A percentile compares a stretch with the other conserved stretches of the same genome.
phyloP scores from a whole-genome alignment of 1,140 invertebrate genomes.

The Drosophila sp. region DNA sequence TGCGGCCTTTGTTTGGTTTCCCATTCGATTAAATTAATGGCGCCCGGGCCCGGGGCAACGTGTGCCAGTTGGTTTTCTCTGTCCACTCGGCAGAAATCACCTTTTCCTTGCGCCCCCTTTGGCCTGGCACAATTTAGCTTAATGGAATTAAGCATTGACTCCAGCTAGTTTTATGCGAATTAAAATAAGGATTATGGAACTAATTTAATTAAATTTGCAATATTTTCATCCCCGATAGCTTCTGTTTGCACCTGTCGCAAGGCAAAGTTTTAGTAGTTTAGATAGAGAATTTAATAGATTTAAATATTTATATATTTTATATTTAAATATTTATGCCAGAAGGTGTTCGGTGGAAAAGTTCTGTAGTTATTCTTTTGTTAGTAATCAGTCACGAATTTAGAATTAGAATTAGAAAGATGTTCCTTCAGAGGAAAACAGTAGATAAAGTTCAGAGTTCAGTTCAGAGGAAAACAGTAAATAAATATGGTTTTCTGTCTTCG shows the following conservation, averaged over 20 bases:
- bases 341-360: too few relatives aligned
- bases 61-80: conserved; percentile 18
- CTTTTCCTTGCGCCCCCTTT: neutral
- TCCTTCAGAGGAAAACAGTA: too few relatives aligned
- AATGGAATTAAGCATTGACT: conserved; percentile 26
- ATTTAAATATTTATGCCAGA: too few relatives aligned
- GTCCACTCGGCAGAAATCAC: neutral
- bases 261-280: neutral
- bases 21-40: conserved; percentile 68
- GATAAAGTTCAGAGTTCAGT: too few relatives aligned
- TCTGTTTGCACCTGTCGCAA: neutral
- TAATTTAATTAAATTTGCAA: conserved; percentile 6
- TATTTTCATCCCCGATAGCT: neutral
- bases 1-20: conserved; percentile 71
- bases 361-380: too few relatives aligned
- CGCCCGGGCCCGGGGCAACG: conserved; percentile 27
- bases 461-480: too few relatives aligned
- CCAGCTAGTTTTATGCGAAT: neutral
- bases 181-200: neutral
- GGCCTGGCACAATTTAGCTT: neutral
- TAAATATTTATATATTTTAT: too few relatives aligned
- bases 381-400: too few relatives aligned
- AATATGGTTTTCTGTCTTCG: too few relatives aligned
- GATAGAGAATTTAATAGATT: too few relatives aligned
- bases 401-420: too few relatives aligned